A percentile compares a stretch with the other conserved stretches of the same genome.
Evolutionary conservation across 2,113 vertebrate species (phyloP).

Genomic region (Micronycteris hirsuta): DNA sequence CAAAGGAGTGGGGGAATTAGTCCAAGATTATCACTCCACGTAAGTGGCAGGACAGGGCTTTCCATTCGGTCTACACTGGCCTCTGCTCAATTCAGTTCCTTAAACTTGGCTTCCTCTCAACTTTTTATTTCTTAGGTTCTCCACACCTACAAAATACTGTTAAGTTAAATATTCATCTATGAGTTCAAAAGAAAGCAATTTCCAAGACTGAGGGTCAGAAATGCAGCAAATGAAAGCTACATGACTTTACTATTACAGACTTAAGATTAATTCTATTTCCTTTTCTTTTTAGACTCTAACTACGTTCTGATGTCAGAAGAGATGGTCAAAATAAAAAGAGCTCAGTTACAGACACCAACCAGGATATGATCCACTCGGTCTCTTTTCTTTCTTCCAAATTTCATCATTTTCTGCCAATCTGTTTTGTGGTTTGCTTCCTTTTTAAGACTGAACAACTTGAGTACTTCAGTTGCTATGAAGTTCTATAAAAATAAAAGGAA

Average conservation of each 20-base stretch:
- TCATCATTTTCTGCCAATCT: conserved; percentile 99
- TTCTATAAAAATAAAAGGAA: conserved; percentile 79
- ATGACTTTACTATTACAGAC: neutral
- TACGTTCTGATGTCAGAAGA: conserved; percentile 5
- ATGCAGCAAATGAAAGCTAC: neutral
- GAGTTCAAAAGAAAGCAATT: conserved; percentile 30
- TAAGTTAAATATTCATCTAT: neutral
- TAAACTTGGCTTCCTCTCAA: neutral
- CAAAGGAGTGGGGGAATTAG: neutral
- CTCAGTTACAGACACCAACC: conserved; percentile 81
- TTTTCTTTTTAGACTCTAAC: neutral
- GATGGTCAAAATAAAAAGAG: neutral
- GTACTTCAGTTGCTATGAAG: conserved; percentile 90
- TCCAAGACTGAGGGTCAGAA: neutral
- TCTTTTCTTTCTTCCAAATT: conserved; percentile 97
- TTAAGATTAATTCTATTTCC: neutral
- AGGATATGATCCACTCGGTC: conserved; percentile 97
- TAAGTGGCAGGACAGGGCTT: neutral
- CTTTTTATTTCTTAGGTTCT: conserved; percentile 7
- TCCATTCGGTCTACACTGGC: neutral
- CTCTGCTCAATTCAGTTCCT: neutral
- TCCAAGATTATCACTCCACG: neutral
- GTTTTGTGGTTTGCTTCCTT: conserved; percentile 92
- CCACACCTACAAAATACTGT: neutral
- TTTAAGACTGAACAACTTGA: conserved; percentile 90